Percentiles rank a stretch among this genome's conserved stretches.
Evolutionary conservation across 92 coral and sea anemone species (phyloP).

Genomic region (Umimayanthus chanpuru): DNA sequence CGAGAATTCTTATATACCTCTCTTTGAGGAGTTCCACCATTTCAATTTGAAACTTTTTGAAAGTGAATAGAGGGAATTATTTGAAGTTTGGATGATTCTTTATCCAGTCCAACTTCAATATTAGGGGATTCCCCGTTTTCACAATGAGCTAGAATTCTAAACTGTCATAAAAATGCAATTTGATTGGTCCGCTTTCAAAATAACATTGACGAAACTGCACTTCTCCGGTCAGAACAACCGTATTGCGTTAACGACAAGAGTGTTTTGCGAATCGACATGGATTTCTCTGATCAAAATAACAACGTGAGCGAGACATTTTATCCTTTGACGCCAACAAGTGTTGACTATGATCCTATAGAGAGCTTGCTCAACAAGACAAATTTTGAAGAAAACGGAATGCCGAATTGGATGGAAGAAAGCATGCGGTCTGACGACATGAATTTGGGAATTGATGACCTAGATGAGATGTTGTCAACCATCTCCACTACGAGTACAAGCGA

Average conservation of each 20-base stretch:
- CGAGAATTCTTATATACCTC: neutral
- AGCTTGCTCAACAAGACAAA: slow-evolving; percentile 16
- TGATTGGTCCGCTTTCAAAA: slow-evolving; percentile 8
- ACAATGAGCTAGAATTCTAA: neutral
- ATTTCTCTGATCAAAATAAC: neutral
- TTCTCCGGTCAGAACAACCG: neutral
- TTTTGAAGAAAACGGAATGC: neutral
- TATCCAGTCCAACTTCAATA: neutral
- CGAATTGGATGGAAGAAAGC: neutral
- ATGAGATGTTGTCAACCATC: neutral
- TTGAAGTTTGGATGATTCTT: too few species aligned
- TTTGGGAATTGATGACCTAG: neutral
- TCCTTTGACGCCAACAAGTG: neutral
- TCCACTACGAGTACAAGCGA: neutral
- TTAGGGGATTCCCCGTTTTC: slow-evolving; percentile 13
- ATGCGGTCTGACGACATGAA: neutral
- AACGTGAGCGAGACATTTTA: neutral
- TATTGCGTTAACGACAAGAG: neutral
- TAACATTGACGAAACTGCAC: neutral
- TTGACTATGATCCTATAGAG: neutral
- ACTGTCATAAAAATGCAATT: neutral
- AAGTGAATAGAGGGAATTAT: neutral
- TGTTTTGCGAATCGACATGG: slow-evolving; percentile 8
- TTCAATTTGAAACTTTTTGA: neutral
- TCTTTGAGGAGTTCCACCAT: neutral